Evolutionary conservation across 2,797 vertebrate genomes (phyloP).

Genomic region (Lepus townsendii): DNA sequence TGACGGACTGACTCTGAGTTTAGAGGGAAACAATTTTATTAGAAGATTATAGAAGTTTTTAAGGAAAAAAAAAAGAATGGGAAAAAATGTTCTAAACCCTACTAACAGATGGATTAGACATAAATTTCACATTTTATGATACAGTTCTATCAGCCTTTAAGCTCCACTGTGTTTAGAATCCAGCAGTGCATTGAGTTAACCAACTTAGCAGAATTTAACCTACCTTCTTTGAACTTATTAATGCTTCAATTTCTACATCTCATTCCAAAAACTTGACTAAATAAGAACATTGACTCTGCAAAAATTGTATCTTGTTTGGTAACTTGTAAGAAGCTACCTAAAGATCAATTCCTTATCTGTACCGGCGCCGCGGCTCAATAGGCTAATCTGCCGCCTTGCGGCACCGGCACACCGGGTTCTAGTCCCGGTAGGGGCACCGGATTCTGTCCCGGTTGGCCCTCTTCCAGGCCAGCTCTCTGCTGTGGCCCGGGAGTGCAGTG

Average conservation of each 20-base stretch:
- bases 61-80: neutral
- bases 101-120: neutral
- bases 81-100: neutral
- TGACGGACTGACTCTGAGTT: slow-evolving; percentile 1
- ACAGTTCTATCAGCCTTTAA: slow-evolving; percentile 38
- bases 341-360: slow-evolving; percentile 13
- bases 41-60: slow-evolving; percentile 24
- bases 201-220: neutral
- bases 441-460: no score
- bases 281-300: neutral
- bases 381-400: no score
- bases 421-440: no score
- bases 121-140: slow-evolving; percentile 28
- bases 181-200: neutral
- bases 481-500: no score
- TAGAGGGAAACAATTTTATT: slow-evolving; percentile 35
- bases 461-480: no score
- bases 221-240: slow-evolving; percentile 47
- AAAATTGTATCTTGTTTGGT: neutral
- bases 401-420: no score
- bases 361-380: no score
- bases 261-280: slow-evolving; percentile 3
- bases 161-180: neutral
- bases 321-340: slow-evolving; percentile 43
- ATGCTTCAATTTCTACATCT: neutral